Evolutionary conservation across 2,113 vertebrate species (phyloP).

Genomic region (Indicator maculatus): DNA sequence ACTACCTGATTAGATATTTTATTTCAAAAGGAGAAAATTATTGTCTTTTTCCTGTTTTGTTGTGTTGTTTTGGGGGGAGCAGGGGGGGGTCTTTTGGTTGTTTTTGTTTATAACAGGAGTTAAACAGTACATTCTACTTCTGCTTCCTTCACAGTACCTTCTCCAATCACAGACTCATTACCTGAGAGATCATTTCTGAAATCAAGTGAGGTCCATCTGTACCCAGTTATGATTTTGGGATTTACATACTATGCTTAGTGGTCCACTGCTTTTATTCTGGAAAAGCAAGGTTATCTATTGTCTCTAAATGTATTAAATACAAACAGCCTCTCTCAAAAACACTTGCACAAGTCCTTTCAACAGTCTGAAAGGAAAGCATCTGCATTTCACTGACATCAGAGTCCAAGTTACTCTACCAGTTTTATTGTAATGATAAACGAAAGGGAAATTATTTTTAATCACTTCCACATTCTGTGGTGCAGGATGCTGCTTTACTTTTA

Average conservation of each 20-base stretch:
- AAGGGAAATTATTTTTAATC: slow-evolving; percentile 66
- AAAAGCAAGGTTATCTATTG: background rate
- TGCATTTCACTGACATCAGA: slow-evolving; percentile 2
- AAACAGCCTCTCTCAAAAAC: background rate
- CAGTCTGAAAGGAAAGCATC: slow-evolving; percentile 60
- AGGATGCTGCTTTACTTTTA: background rate
- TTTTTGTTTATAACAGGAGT: background rate
- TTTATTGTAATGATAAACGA: slow-evolving; percentile 52
- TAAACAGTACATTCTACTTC: slow-evolving; percentile 26
- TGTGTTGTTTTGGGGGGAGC: no score
- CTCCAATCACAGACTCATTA: background rate
- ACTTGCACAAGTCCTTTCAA: slow-evolving; percentile 27
- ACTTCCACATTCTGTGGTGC: slow-evolving; percentile 45
- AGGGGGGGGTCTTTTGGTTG: no score
- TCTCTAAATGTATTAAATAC: slow-evolving; percentile 8
- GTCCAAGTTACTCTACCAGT: background rate
- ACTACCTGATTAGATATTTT: background rate
- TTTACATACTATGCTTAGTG: slow-evolving; percentile 27
- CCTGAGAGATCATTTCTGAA: slow-evolving; percentile 30
- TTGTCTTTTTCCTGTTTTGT: background rate
- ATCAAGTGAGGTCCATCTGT: slow-evolving; percentile 34
- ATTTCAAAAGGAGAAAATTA: background rate
- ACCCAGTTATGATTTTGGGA: slow-evolving; percentile 13
- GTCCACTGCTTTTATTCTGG: slow-evolving; percentile 21
- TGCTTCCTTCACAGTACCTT: slow-evolving; percentile 11